Percentiles rank a stretch among this genome's conserved stretches.
phyloP scores from a whole-genome alignment of 2,797 vertebrate genomes.

The Octomys mimax region DNA sequence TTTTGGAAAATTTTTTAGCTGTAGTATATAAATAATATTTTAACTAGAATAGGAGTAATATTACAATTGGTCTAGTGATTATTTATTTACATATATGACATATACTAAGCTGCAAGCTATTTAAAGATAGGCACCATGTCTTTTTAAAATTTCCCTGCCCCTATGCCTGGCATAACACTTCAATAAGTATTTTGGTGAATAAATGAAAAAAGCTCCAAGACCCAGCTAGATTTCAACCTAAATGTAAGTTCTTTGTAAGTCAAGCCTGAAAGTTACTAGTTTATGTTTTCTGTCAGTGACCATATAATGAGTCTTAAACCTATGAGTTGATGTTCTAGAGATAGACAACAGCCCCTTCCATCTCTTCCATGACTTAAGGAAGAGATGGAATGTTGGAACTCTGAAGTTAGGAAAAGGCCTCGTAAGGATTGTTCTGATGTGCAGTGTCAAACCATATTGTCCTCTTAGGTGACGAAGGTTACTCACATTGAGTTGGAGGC shows the following conservation, averaged over 20 bases:
- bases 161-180: not conserved
- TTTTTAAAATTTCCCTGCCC: not conserved
- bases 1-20: constrained; percentile 22
- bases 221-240: constrained; percentile 16
- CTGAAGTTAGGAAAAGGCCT: constrained; percentile 15
- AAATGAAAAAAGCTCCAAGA: constrained; percentile 25
- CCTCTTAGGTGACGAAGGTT: constrained; percentile 15
- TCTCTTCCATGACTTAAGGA: not conserved
- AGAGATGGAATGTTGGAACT: constrained; percentile 40
- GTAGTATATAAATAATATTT: constrained; percentile 20
- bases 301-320: constrained; percentile 60
- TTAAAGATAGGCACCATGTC: not conserved
- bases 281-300: constrained; percentile 49
- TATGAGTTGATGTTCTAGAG: constrained; percentile 31
- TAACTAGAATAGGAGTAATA: not conserved
- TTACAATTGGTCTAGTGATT: not conserved
- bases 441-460: constrained; percentile 10
- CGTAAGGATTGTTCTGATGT: constrained; percentile 51
- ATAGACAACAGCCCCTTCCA: not conserved
- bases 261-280: constrained; percentile 43
- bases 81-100: constrained; percentile 45
- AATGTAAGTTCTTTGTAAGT: constrained; percentile 8
- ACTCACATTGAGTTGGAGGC: not conserved
- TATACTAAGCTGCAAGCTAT: constrained; percentile 17
- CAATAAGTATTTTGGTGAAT: constrained; percentile 52